Evolutionary conservation across 2,888 invertebrate species (phyloP), one percentile per base, ranked within the genome.

Genomic region (Pseudococcus viburni): DNA sequence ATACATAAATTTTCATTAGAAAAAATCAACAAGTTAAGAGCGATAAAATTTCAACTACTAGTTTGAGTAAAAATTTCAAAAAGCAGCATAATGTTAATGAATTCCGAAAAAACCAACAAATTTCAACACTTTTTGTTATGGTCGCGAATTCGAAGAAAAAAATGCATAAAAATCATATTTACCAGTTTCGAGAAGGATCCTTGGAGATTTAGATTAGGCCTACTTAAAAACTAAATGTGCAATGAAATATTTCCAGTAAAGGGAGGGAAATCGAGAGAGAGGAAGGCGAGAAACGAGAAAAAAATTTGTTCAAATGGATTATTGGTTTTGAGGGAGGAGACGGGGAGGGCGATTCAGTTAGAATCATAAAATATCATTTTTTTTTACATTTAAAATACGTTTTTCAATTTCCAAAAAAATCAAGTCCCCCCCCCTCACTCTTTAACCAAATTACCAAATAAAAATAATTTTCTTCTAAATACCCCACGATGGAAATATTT

Each of bases 71-170:
- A 90, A 89, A 42, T 83, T 80, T 80, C 89, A 89, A 89, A 42
- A 87, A 89, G 90, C 90, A 90, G 90, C 86, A 88, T 89, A 90
- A 89, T 90, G 89, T 90, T 90, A 89, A 89, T 89, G 89, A 90
- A 90, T 90, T 90, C 39, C 84, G 42, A 19, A 86, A 68, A 86
- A 84, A 85, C 17, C n/a, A 77, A 46, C 19, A 48, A 73, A 87
- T 17, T 77, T 42, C 64, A 87, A 87, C 26, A 83, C 33, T 33
- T 73, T 73, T 73, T 33, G 33, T 73, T 73, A 73, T 17, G 33
- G 17, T n/a, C 33, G 33, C 4, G 26, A 33, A 73, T 33, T 68
- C 73, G n/a, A 73, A 73, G 33, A 33, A 73, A 5, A 22, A 64
- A 80, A 39, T 64, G 8, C 19, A 64, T 22, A 22, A 17, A 42